Conservation (phyloP, 2,113 vertebrate species). For the Malurus alboscapulatus region DNA sequence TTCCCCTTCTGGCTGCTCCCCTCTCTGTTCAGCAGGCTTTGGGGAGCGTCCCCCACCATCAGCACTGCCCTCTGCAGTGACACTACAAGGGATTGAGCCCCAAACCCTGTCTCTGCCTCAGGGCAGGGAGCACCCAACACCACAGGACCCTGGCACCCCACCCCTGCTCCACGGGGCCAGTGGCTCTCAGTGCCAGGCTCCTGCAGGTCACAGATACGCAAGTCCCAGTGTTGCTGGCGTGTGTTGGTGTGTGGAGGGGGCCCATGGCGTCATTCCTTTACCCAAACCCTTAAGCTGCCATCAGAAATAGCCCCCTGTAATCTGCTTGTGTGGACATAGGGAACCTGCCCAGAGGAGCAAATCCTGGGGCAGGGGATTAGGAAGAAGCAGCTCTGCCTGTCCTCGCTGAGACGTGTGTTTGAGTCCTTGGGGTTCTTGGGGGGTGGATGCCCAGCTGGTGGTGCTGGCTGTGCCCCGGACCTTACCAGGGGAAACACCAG, state of each 20-base stretch:
- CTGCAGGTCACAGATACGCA: accelerated
- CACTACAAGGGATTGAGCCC: neutral
- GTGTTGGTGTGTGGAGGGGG: neutral
- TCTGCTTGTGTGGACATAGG: neutral
- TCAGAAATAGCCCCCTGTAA: constrained; percentile 62
- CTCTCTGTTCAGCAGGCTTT: neutral
- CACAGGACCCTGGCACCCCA: neutral
- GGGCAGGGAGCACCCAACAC: neutral
- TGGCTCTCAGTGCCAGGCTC: accelerated
- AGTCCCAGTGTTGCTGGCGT: accelerated
- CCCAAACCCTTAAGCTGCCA: constrained; percentile 30
- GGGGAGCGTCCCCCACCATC: neutral
- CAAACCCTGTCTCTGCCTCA: accelerated
- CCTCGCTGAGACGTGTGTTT: accelerated
- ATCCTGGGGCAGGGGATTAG: constrained; percentile 37
- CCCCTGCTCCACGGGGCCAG: neutral
- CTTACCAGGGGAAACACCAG: neutral
- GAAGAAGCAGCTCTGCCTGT: neutral
- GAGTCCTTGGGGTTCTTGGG: neutral
- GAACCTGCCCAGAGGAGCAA: constrained; percentile 14
- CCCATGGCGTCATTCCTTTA: neutral
- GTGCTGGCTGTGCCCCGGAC: neutral
- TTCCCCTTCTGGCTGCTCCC: neutral
- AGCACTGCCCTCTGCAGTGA: neutral
- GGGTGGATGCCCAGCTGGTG: neutral